Evolutionary conservation across 2,797 vertebrate genomes (phyloP).

Genomic region (Graptemys geographica): DNA sequence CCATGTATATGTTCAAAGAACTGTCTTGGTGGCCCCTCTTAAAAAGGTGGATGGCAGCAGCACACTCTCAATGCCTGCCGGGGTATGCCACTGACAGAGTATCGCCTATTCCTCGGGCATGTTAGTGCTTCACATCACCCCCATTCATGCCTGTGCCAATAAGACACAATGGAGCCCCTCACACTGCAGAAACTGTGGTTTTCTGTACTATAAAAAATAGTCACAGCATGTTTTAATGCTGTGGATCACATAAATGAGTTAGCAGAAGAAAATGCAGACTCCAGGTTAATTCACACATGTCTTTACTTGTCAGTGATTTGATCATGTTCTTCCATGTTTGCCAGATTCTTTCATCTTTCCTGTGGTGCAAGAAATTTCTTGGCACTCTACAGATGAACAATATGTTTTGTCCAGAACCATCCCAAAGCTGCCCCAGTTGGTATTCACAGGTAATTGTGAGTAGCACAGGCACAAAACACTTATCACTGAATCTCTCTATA

Average conservation of each 20-base stretch:
- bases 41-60: background rate
- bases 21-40: background rate
- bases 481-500: background rate
- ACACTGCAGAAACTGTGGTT: background rate
- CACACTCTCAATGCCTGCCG: background rate
- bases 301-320: slow-evolving; percentile 18
- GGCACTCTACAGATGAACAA: background rate
- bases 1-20: background rate
- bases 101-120: background rate
- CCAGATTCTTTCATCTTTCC: slow-evolving; percentile 28
- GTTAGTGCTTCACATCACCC: background rate
- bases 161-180: background rate
- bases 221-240: slow-evolving; percentile 44
- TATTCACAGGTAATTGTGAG: background rate
- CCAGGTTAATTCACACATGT: background rate
- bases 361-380: background rate
- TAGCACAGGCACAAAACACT: fast-evolving
- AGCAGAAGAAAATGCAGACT: slow-evolving; percentile 44
- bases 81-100: background rate
- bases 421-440: background rate
- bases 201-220: slow-evolving; percentile 29
- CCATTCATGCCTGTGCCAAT: background rate
- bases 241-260: slow-evolving; percentile 54
- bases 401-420: slow-evolving; percentile 16
- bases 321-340: slow-evolving; percentile 39